Evolutionary conservation across 2,113 vertebrate genomes (phyloP).

Genomic region (Hepsetus odoe): DNA sequence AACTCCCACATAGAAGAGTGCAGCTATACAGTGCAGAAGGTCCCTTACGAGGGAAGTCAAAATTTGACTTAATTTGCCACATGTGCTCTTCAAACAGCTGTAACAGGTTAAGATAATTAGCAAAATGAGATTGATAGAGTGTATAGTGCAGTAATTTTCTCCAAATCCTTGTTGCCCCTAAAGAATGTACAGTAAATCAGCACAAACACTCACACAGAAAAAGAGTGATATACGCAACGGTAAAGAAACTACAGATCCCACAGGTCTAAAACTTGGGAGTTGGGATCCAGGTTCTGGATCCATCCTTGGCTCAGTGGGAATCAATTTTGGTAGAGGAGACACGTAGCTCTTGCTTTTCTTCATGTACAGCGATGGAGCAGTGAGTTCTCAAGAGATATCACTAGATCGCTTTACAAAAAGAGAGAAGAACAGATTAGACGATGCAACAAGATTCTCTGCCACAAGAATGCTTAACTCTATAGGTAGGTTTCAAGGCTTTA

Average conservation of each 20-base stretch:
- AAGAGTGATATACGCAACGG: not conserved
- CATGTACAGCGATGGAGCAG: slow-evolving; percentile 2
- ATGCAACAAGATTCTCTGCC: not conserved
- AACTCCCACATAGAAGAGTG: not conserved
- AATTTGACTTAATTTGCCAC: not conserved
- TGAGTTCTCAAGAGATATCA: not conserved
- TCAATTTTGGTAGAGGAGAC: slow-evolving; percentile 13
- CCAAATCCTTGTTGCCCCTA: slow-evolving; percentile 24
- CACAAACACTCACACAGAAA: slow-evolving; percentile 45
- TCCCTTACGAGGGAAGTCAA: not conserved
- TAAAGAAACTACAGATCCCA: slow-evolving; percentile 10
- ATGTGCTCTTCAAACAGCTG: slow-evolving; percentile 27
- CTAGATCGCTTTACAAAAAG: not conserved
- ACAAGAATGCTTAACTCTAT: not conserved
- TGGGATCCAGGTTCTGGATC: slow-evolving; percentile 16
- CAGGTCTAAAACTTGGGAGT: not conserved
- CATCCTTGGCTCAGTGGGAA: slow-evolving; percentile 45
- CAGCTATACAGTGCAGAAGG: not conserved
- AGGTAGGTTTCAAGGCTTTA: not conserved
- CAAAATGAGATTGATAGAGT: slow-evolving; percentile 16
- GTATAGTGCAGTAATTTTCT: slow-evolving; percentile 18
- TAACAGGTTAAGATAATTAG: not conserved
- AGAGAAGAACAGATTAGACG: not conserved
- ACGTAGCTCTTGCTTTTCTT: slow-evolving; percentile 10
- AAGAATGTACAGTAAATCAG: slow-evolving; percentile 35